Evolutionary conservation across 2,888 invertebrate species (phyloP).

Genomic region (Pristionchus entomophagus): DNA sequence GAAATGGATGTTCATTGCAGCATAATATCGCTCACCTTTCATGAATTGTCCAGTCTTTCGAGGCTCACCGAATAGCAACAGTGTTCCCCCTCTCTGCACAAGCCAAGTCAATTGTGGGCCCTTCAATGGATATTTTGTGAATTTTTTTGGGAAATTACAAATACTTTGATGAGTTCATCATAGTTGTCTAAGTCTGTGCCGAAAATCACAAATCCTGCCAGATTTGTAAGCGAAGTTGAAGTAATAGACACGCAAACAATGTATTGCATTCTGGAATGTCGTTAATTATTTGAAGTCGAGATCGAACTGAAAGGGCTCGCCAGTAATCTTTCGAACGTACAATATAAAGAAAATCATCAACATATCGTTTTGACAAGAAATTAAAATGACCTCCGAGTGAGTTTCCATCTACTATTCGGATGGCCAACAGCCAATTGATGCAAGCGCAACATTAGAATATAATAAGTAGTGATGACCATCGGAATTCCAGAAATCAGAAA

Average conservation of each 20-base stretch:
- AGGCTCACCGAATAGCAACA: background rate
- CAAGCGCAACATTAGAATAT: no score
- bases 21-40: background rate
- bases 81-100: background rate
- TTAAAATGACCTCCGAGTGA: no score
- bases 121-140: background rate
- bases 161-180: background rate
- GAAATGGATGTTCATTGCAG: no score
- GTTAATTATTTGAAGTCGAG: no score
- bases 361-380: background rate
- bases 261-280: background rate
- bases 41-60: background rate
- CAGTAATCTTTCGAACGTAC: background rate
- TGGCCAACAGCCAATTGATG: background rate
- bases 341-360: background rate
- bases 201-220: background rate
- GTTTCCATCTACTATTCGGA: background rate
- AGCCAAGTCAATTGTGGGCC: background rate
- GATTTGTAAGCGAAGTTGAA: background rate
- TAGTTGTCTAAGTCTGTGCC: background rate
- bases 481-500: no score
- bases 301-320: background rate
- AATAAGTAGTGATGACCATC: no score
- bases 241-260: background rate
- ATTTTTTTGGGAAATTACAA: background rate